These are phyloP conservation scores for Grus americana DNA, from an alignment of 2,113 vertebrate species.

Conservation along the genomic window DNA sequence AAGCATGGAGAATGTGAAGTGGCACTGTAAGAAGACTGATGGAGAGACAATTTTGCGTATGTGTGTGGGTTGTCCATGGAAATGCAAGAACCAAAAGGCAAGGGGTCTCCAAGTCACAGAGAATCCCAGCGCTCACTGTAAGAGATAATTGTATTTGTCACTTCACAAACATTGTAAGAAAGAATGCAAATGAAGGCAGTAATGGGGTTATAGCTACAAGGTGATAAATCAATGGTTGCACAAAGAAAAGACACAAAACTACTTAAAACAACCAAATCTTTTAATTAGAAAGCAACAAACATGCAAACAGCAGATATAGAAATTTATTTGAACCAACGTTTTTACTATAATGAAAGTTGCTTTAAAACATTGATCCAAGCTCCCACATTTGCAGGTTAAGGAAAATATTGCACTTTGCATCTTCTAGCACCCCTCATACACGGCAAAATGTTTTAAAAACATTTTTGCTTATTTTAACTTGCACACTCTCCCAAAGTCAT, in stretches of 20 bases:
- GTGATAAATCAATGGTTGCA: neutral
- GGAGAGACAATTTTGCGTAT: neutral
- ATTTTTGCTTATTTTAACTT: slow-evolving; percentile 78
- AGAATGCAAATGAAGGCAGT: neutral
- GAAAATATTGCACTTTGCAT: slow-evolving; percentile 93
- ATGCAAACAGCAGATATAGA: slow-evolving; percentile 90
- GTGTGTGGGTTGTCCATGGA: neutral
- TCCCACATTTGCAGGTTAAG: slow-evolving; percentile 80
- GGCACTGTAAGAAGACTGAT: neutral
- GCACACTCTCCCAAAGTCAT: slow-evolving; percentile 78
- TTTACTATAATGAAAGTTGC: slow-evolving; percentile 84
- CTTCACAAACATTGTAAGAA: neutral
- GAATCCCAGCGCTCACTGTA: neutral
- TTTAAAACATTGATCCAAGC: slow-evolving; percentile 86
- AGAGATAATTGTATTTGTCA: neutral
- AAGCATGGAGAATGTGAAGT: neutral
- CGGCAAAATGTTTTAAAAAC: slow-evolving; percentile 74
- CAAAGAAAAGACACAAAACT: slow-evolving; percentile 33
- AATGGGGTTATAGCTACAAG: neutral
- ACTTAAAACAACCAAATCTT: slow-evolving; percentile 80
- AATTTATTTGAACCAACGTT: slow-evolving; percentile 84
- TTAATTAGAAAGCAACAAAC: slow-evolving; percentile 86
- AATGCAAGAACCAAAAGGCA: neutral
- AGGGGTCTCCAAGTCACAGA: neutral
- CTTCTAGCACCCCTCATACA: slow-evolving; percentile 78